Conservation (phyloP, 1,140 invertebrate species). For the Drosophila willistoni region DNA sequence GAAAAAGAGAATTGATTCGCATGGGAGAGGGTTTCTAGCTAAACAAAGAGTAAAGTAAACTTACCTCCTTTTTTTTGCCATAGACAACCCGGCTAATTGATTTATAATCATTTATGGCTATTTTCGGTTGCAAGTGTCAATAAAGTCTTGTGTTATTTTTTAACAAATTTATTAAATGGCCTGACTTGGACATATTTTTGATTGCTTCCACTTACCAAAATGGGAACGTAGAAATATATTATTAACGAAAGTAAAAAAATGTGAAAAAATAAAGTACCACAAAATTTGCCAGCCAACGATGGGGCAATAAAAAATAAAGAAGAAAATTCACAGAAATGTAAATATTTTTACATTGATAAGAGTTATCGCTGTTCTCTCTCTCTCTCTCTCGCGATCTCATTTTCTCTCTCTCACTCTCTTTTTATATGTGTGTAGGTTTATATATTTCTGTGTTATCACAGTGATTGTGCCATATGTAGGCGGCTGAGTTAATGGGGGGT, state of each 20-base stretch:
- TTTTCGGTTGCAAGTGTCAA: conserved; percentile 66
- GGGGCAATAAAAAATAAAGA: conserved; percentile 25
- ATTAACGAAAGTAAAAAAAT: background rate
- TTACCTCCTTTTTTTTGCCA: conserved; percentile 36
- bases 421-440: background rate
- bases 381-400: conserved; percentile 15
- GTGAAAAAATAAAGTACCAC: background rate
- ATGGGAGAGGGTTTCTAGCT: conserved; percentile 19
- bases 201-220: background rate
- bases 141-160: conserved; percentile 57
- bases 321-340: conserved; percentile 75
- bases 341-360: conserved; percentile 83
- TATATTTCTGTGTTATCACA: conserved; percentile 32
- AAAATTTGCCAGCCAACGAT: conserved; percentile 16
- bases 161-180: conserved; percentile 56
- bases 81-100: conserved; percentile 61
- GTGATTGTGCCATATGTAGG: conserved; percentile 12
- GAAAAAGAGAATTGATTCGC: background rate
- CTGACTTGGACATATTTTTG: conserved; percentile 9
- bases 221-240: background rate
- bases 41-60: conserved; percentile 20
- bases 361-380: conserved; percentile 28
- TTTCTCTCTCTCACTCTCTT: conserved; percentile 18
- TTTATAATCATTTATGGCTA: conserved; percentile 70
- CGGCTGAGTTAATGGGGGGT: conserved; percentile 38